phyloP scores from a whole-genome alignment of 2,888 invertebrate species.

The Eumerus sabulonum region DNA sequence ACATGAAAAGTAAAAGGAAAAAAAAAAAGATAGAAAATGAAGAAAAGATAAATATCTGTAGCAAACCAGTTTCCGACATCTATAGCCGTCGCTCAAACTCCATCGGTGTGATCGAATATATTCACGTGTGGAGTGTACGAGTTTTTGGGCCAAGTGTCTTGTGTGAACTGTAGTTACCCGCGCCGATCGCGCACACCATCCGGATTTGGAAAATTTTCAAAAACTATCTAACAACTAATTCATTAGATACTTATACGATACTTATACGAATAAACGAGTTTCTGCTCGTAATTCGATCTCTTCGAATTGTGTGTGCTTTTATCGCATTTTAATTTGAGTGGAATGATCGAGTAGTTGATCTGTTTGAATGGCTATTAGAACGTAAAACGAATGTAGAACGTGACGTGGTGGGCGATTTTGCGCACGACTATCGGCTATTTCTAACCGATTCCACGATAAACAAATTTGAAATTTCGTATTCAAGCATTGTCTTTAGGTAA shows the following conservation, averaged over 20 bases:
- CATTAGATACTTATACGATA: conserved; percentile 9
- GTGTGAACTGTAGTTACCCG: conserved; percentile 55
- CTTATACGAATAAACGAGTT: no score
- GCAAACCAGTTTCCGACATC: conserved; percentile 48
- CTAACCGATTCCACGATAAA: conserved; percentile 12
- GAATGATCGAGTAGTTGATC: no score
- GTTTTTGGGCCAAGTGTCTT: conserved; percentile 45
- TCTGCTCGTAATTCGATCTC: neutral
- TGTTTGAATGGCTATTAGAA: no score
- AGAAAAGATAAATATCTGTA: conserved; percentile 16
- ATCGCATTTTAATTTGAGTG: neutral
- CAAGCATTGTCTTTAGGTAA: conserved; percentile 54
- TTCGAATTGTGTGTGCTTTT: neutral
- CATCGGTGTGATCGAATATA: conserved; percentile 56
- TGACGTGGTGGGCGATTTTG: neutral
- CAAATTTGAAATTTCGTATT: conserved; percentile 51
- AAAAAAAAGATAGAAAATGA: conserved; percentile 15
- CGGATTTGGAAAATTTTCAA: conserved; percentile 26
- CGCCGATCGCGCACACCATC: conserved; percentile 37
- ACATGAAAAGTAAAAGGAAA: conserved; percentile 1
- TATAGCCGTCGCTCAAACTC: no score
- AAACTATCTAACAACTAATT: conserved; percentile 43
- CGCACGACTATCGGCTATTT: no score
- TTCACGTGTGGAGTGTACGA: conserved; percentile 39
- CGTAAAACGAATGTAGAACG: no score